Evolutionary conservation across 2,113 vertebrate genomes (phyloP), one percentile per base, ranked within the genome.

Genomic region (Chaenocephalus aceratus): DNA sequence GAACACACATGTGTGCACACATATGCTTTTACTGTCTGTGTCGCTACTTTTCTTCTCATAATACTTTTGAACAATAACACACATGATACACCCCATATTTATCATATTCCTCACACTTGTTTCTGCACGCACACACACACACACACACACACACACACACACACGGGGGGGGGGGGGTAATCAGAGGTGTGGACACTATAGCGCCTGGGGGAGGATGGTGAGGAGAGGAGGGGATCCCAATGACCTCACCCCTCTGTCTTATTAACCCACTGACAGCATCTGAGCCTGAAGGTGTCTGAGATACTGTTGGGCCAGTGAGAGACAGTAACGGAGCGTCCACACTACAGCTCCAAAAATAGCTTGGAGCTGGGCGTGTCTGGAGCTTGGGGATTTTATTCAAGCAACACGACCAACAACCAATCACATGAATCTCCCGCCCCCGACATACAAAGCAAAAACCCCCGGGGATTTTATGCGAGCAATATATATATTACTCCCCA

Each of bases 101-200:
- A 18, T 60, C 77, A 52, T 41, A 15, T 52, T 66, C 34, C 64
- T 66, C 60, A 30, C 8, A 11, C 61, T 30, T 16, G 10, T 11
- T 34, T 51, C 46, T 6, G 10, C 46, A 46, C 84, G 69, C 58
- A 54, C 67, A 56, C 46, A 36, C 26, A 0, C 26, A 30, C 26
- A 0, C 26, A 3, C 3, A 3, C 26, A 3, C 26, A 0, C 26
- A 30, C 26, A 26, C 26, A 2, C 26, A 26, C 26, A 26, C 26
- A 26, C 26, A 26, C 26, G 2, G 26, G 56, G 54, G 13, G 60
- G 41, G 16, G 0, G 8, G 51, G 36, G 36, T 71, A 87, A 85
- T 88, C 67, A 84, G 80, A 88, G 80, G 84, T 89, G 87, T 75
- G 62, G 90, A 91, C 79, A 80, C 69, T 0, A 8, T 69, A 67